Evolutionary conservation across 2,113 vertebrate genomes (phyloP), one percentile per base, ranked within the genome.

Genomic region (Rhinichthys klamathensis): DNA sequence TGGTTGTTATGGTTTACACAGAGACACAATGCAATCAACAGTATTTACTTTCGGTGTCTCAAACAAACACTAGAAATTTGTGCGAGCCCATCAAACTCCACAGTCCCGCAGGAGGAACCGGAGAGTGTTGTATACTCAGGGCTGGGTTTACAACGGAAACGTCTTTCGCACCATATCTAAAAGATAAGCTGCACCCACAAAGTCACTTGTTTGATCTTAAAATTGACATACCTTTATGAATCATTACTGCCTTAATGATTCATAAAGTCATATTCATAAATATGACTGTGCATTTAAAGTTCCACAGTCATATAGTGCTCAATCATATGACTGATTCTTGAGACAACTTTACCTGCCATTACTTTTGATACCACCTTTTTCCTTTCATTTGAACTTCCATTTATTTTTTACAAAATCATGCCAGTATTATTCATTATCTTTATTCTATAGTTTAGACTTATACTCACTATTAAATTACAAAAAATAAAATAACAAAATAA

Each of bases 151-250:
- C 12, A 63, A 51, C 67, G 72, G 85, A 87, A 82, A 80, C 79
- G 65, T 89, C 60, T 30, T 30, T 84, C 30, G 23, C 18, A 21
- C 69, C 75, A 72, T 90, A 88, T 88, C 85, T 81, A 32, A 85
- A 35, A 87, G 85, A 88, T 90, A 88, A 81, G 83, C 85, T 80
- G 74, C 83, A 56, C 73, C 80, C 69, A 83, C 85, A 65, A 85
- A 56, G 83, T n/a, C 70, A 60, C 87, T 83, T 86, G 70, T 89
- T 78, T 85, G 73, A 84, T 90, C 70, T 58, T 79, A 54, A 38
- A 18, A 44, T 67, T 51, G 25, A 78, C 51, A 70, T 49, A 25
- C 35, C 27, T 46, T 88, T 75, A 30, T 86, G 76, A 86, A 61
- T 86, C 75, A 86, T 58, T 23, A 61, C 56, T 73, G 35, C 35